Base-by-base conservation (phyloP, 30 jellyfish, hydroid and myxozoan species). In the Clytia hemisphaerica region DNA sequence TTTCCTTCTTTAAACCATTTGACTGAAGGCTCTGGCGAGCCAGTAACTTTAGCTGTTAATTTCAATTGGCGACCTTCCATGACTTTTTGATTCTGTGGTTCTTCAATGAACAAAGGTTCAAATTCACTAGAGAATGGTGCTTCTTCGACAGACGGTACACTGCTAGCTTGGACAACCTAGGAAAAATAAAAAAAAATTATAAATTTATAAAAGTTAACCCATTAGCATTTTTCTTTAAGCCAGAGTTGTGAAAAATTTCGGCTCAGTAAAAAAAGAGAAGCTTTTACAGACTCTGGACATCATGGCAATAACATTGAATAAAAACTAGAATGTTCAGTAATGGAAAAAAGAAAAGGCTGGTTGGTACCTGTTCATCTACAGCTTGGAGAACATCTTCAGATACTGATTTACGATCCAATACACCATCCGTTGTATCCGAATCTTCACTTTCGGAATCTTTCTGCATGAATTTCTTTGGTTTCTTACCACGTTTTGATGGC, bases 1-100 rank as follows among this genome's bases (percentile, higher is more conserved):
- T 70, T 73, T 35, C 77, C 93, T 60, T 91, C 95, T 28, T 83
- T 75, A 6, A 61, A 60, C 95, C 94, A 83, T 50, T 65, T 77
- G 1, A 83, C 82, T 6, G 46, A 45, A 0, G 95, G 93, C 37
- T 21, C 37, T 2, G 99, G 95, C 12, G 45, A 3, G 27, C 95
- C 93, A 6, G 27, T 54, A 38, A 73, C 63, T 6, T 64, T 36
- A 1, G 73, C 79, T 14, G 24, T 63, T 21, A 91, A 60, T 42
- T 31, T 73, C 58, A 91, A 19, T 3, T 61, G 67, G 29, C 77
- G 69, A 4, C 99, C 95, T 45, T 61, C 84, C 4, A 61, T 16
- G 0, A 77, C 79, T 12, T 22, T 71, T n/a, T 38, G 30, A 58
- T 61, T 83, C 3, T 77, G 34, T 29, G 72, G 53, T 15, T 44